Conservation (phyloP, 1,140 invertebrate species). For the Ceratoteleas bidentatus region DNA sequence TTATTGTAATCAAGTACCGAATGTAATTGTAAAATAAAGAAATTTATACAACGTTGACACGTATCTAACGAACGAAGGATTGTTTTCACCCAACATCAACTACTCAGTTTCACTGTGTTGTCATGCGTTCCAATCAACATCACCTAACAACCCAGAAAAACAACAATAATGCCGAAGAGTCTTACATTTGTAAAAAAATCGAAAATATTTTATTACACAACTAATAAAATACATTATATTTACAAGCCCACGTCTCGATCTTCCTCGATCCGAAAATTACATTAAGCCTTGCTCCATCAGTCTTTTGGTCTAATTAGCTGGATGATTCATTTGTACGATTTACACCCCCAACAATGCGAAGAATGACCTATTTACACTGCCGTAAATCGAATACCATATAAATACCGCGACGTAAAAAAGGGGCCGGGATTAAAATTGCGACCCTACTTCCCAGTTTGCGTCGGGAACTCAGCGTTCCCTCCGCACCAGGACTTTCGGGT, state of each 20-base stretch:
- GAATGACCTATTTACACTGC: not conserved
- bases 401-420: too few relatives aligned
- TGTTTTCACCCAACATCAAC: too few relatives aligned
- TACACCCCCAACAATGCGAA: not conserved
- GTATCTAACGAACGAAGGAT: too few relatives aligned
- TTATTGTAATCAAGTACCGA: too few relatives aligned
- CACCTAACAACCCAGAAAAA: not conserved
- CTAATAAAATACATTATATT: conserved; percentile 72
- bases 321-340: not conserved
- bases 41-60: not conserved
- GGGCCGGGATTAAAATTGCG: too few relatives aligned
- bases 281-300: conserved; percentile 16
- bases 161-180: not conserved
- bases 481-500: too few relatives aligned
- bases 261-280: not conserved
- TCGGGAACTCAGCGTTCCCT: too few relatives aligned
- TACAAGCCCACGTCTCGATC: conserved; percentile 12
- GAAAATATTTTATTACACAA: conserved; percentile 79
- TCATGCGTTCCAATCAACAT: not conserved
- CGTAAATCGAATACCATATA: too few relatives aligned
- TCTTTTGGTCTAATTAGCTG: conserved; percentile 15
- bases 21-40: not conserved
- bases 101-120: not conserved
- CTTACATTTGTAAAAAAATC: conserved; percentile 70
- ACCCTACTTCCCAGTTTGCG: too few relatives aligned